Evolutionary conservation across 2,113 vertebrate species (phyloP), one percentile per base, ranked within the genome.

Genomic region (Ctenomys sociabilis): DNA sequence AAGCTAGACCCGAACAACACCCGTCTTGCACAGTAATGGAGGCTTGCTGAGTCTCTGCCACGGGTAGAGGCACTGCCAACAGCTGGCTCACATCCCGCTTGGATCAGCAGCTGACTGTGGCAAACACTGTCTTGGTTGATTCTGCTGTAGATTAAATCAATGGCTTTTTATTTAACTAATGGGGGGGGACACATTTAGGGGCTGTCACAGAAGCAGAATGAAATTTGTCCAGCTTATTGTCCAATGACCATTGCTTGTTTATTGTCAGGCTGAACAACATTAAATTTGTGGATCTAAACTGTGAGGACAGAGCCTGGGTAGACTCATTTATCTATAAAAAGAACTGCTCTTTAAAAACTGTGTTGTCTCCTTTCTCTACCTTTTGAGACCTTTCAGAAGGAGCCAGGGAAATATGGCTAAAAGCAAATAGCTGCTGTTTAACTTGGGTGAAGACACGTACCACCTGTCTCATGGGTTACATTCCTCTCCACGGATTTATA

Each of bases 131-230:
- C 64, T 92, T 32, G 64, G 52, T 59, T 97, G 92, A 96, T 93
- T 96, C 85, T 78, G 66, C 88, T 85, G 90, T 73, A 82, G 81
- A 72, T 85, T 90, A 92, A 57, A 96, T 96, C 94, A 97, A 96
- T 95, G 95, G 82, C 95, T 96, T 96, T 96, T 97, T 95, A 93
- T 97, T 97, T 94, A 75, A 66, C 92, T 72, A 6, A 13, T 24
- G 82, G 26, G 30, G 24, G 63, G 57, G 40, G 32, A 26, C 70
- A 81, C 90, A 81, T 52, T 83, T 63, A 40, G 68, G 72, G 75
- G 45, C 66, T 95, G 19, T 66, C 85, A 93, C 81, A 40, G 61
- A 81, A 92, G 90, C 72, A 85, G 63, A 94, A 63, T 85, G 90
- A 26, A 77, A 87, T 93, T 95, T 90, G 54, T 94, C 64, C 63